Conservation (phyloP, 2,888 invertebrate species). For the Dermolepida albohirtum region DNA sequence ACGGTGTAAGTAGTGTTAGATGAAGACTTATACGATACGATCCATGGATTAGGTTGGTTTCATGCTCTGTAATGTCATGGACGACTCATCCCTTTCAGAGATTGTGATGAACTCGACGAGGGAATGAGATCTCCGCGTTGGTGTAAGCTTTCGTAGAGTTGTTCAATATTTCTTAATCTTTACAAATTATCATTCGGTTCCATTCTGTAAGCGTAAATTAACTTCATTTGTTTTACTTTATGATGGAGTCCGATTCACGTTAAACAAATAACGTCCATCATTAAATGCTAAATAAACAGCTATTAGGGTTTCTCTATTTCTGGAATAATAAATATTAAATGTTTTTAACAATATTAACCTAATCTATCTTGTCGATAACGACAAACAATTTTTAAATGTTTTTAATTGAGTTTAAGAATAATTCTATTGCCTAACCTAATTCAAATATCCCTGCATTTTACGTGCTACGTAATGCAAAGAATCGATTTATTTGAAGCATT, state of each 20-base stretch:
- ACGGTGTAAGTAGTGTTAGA: constrained; percentile 60
- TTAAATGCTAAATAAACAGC: too few species aligned
- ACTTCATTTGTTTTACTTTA: constrained; percentile 11
- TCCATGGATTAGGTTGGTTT: constrained; percentile 54
- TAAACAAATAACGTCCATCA: too few species aligned
- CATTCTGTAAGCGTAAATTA: constrained; percentile 8
- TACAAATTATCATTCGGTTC: constrained; percentile 20
- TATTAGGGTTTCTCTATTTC: too few species aligned
- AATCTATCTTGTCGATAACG: too few species aligned
- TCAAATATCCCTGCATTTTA: too few species aligned
- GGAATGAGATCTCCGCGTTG: constrained; percentile 13
- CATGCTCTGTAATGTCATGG: constrained; percentile 32
- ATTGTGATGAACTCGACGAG: constrained; percentile 29
- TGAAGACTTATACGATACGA: constrained; percentile 62
- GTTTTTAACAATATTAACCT: background rate
- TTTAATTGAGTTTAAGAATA: too few species aligned
- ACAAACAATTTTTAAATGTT: too few species aligned
- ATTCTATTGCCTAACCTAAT: too few species aligned
- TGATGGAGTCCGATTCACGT: background rate
- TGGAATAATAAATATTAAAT: too few species aligned
- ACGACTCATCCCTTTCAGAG: constrained; percentile 32
- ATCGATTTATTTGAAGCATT: too few species aligned
- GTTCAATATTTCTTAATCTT: constrained; percentile 35
- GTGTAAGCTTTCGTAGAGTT: constrained; percentile 17
- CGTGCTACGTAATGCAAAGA: too few species aligned